Percentiles rank a stretch among this genome's conserved stretches.
These are phyloP conservation scores for Triops cancriformis DNA, from an alignment of 1,140 invertebrate genomes.

Conservation along the genomic window DNA sequence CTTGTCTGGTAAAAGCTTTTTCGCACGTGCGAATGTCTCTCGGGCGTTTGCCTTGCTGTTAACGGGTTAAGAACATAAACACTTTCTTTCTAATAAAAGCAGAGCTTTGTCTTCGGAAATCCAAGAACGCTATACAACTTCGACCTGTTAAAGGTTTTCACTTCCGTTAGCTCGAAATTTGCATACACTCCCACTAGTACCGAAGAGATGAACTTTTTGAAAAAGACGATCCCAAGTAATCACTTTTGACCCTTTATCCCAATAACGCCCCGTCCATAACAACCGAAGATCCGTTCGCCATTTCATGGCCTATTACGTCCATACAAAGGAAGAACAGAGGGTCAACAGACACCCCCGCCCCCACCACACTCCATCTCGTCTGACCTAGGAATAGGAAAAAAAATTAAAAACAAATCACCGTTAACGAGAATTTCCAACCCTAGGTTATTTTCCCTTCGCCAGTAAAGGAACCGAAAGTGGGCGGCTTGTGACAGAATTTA, in stretches of 20 bases:
- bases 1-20: neutral
- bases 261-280: neutral
- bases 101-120: neutral
- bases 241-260: neutral
- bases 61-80: neutral
- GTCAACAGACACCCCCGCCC: neutral
- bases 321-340: neutral
- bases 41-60: neutral
- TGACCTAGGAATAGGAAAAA: neutral
- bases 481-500: neutral
- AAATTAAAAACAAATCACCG: neutral
- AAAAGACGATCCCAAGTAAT: neutral
- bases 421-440: neutral
- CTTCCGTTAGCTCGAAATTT: neutral
- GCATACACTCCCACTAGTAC: neutral
- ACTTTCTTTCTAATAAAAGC: neutral
- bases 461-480: neutral
- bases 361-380: too few species aligned
- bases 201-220: neutral
- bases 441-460: neutral
- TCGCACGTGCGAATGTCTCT: neutral
- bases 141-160: neutral
- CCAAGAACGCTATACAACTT: neutral
- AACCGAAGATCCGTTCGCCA: slow-evolving; percentile 9
- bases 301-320: neutral